Evolutionary conservation across 2,113 vertebrate genomes (phyloP), one percentile per base, ranked within the genome.

Genomic region (Elgaria multicarinata): DNA sequence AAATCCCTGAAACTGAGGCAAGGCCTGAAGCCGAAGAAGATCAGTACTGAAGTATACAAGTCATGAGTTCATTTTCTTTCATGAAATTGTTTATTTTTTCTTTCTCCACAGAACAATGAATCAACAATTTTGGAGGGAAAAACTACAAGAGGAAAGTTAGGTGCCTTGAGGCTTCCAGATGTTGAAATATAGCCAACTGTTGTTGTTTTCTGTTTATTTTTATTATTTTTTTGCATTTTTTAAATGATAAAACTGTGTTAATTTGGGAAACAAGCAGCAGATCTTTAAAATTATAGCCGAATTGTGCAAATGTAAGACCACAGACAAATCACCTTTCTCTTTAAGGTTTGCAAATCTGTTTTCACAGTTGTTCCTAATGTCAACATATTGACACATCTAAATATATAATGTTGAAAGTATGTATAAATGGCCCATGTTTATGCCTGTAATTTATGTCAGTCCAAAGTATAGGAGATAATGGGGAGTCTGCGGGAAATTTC

Each of bases 351-450:
- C 20, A 74, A 84, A 58, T 89, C 87, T 96, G 89, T 95, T 95
- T 90, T 94, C 90, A 92, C 95, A 95, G 95, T 94, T 96, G 95
- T 95, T 95, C 90, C 86, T 91, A 94, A 92, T 86, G 87, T 90
- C 94, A 95, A 95, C 93, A 95, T 89, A 93, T 90, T 89, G 92
- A 87, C 87, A 92, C 86, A 83, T 88, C 91, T 88, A 95, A 92
- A 46, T 91, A 94, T 92, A 94, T 89, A 74, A 78, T 91, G 83
- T 90, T 93, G 91, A 93, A 94, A 94, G 93, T 91, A 93, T 78
- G 67, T 89, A 91, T 95, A 95, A 95, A 95, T 91, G 94, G 95
- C 94, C 94, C 94, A 89, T 95, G 94, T 95, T 95, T 95, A 91
- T 89, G 94, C 94, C 95, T 95, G 86, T 93, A 28, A 50, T 66